Base-by-base conservation (phyloP, 1,140 invertebrate genomes). In the Zeugodacus cucurbitae region DNA sequence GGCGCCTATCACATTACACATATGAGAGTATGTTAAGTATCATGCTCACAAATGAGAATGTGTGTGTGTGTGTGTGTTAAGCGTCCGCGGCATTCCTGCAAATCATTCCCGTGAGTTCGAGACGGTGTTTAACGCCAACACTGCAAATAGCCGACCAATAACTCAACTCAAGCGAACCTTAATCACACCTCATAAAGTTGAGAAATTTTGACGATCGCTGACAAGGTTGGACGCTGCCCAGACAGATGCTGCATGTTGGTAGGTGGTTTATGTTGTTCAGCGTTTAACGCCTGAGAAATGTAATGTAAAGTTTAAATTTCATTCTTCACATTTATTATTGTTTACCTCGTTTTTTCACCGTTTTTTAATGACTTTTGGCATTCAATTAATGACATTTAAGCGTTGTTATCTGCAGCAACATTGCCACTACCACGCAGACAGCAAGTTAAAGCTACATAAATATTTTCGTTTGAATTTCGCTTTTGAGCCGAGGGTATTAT, bases 101-200 rank as follows among this genome's bases (percentile, higher is more conserved):
- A 48, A 44, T 82, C 74, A 82, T 82, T 82, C 37, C n/a, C 74
- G 22, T 82, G 41, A 82, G 26, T 82, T 82, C 48, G 74, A 48
- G 74, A 48, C 22, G 44, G 74, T n/a, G 74, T 82, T 82, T 48
- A 82, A 82, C 74, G 44, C 74, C 41, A 82, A 41, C 74, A 82
- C 41, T 20, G 22, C 34, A 82, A 82, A 82, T 82, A 82, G 48
- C 17, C 44, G 74, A 8, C 74, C 26, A 82, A 82, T 82, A 82
- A 82, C 74, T 82, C 74, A 54, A 82, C 20, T 22, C 11, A 8
- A 8, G 74, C 48, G 74, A 82, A 82, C 44, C 74, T 48, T 82
- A 82, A 82, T 82, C 74, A 82, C 74, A 82, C 74, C 74, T 82
- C 74, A 82, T 82, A 82, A 82, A 44, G 74, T 29, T 29, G 70